Conservation (phyloP, 2,797 vertebrate species). For the Sebastes diploproa region DNA sequence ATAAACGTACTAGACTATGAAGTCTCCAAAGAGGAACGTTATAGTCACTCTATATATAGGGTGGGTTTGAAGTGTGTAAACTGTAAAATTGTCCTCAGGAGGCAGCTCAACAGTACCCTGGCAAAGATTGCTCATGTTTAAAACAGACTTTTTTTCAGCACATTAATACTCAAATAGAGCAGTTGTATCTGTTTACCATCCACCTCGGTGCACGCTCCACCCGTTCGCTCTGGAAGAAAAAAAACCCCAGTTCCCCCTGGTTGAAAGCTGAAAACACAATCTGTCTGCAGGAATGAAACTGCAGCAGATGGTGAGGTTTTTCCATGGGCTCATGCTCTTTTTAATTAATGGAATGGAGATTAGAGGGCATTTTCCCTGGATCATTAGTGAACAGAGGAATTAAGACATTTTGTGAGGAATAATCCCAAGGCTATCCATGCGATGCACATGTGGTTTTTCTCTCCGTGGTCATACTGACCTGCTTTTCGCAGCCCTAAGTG, state of each 20-base stretch:
- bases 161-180: conserved; percentile 33
- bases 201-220: conserved; percentile 45
- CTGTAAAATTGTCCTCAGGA: conserved; percentile 26
- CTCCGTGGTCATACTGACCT: conserved; percentile 79
- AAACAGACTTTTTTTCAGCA: conserved; percentile 32
- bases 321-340: conserved; percentile 83
- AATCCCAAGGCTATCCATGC: conserved; percentile 81
- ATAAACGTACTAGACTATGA: background rate
- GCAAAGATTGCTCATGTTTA: conserved; percentile 17
- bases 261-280: conserved; percentile 79
- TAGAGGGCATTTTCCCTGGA: conserved; percentile 84
- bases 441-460: conserved; percentile 78
- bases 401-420: conserved; percentile 86
- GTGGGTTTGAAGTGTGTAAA: conserved; percentile 18
- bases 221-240: conserved; percentile 46
- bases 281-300: conserved; percentile 79
- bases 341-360: conserved; percentile 88
- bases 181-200: conserved; percentile 62
- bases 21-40: conserved; percentile 11
- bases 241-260: conserved; percentile 55
- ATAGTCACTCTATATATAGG: background rate
- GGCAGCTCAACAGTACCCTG: background rate
- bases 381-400: conserved; percentile 87
- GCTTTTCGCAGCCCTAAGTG: conserved; percentile 82
- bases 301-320: conserved; percentile 82